Conservation (phyloP, 2,113 vertebrate species). For the Alexandromys fortis region DNA sequence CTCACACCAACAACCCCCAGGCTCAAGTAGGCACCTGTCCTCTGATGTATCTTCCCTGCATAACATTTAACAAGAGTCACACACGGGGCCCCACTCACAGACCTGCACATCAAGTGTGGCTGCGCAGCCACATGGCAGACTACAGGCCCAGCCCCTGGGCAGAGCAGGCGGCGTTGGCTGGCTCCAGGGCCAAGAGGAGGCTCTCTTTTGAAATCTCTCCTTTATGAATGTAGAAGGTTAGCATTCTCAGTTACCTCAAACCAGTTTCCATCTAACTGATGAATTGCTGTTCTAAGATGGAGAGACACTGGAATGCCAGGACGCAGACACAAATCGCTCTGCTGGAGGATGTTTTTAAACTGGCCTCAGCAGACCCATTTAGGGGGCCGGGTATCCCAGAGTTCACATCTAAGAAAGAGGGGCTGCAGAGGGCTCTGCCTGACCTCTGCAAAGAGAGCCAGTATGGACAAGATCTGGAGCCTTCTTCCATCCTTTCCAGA, state of each 20-base stretch:
- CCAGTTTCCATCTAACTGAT: neutral
- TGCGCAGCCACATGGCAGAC: neutral
- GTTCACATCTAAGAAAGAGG: slow-evolving; percentile 27
- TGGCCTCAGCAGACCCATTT: neutral
- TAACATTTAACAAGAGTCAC: neutral
- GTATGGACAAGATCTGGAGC: accelerated
- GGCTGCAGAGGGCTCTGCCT: neutral
- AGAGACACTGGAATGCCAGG: neutral
- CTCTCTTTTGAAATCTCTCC: neutral
- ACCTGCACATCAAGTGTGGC: accelerated
- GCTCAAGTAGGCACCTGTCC: neutral
- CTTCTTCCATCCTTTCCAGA: neutral
- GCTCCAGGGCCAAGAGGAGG: neutral
- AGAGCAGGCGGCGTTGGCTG: accelerated
- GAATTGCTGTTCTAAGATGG: neutral
- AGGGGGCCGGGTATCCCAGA: neutral
- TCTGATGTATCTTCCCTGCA: too few species aligned
- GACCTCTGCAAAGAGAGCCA: neutral
- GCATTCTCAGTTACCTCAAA: neutral
- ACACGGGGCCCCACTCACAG: accelerated
- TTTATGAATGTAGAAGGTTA: neutral
- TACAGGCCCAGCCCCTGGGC: accelerated
- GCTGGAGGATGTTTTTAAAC: neutral
- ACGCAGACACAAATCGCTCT: neutral
- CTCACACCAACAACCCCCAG: too few species aligned